A percentile compares a stretch with the other conserved stretches of the same genome.
These are phyloP conservation scores for Paramacrobiotus metropolitanus DNA, from an alignment of 1,140 invertebrate genomes.

Conservation along the genomic window DNA sequence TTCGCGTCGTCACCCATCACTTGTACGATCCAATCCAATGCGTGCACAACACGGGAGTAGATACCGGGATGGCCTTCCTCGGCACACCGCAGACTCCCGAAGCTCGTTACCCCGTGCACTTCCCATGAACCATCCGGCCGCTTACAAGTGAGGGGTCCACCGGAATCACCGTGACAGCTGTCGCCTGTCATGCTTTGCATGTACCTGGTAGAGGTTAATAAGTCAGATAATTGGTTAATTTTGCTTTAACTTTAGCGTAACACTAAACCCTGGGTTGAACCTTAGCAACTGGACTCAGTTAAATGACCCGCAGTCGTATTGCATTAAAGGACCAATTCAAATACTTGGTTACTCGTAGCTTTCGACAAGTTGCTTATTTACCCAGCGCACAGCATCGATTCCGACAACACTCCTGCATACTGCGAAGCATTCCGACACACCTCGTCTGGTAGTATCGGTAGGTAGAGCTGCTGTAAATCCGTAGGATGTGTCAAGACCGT, in stretches of 20 bases:
- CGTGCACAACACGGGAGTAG: neutral
- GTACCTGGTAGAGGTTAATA: too few species aligned
- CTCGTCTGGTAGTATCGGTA: neutral
- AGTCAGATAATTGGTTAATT: too few species aligned
- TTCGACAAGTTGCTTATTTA: too few species aligned
- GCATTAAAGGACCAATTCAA: too few species aligned
- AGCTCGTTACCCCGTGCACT: neutral
- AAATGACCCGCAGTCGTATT: too few species aligned
- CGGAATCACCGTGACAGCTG: conserved; percentile 3
- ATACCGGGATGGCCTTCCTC: conserved; percentile 2
- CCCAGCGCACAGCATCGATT: neutral
- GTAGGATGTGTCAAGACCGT: neutral
- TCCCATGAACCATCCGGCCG: neutral
- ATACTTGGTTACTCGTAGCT: too few species aligned
- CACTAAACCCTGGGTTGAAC: too few species aligned
- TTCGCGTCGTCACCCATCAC: neutral
- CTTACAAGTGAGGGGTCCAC: neutral
- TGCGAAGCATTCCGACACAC: conserved; percentile 1
- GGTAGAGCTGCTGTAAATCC: neutral
- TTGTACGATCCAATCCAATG: neutral
- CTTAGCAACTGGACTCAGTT: too few species aligned
- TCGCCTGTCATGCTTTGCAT: neutral
- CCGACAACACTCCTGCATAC: neutral
- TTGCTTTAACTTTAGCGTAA: too few species aligned
- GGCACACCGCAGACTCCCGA: neutral